Percentiles rank a stretch among this genome's conserved stretches.
Conservation (phyloP, 2,797 vertebrate genomes). For the Semaprochilodus insignis region DNA sequence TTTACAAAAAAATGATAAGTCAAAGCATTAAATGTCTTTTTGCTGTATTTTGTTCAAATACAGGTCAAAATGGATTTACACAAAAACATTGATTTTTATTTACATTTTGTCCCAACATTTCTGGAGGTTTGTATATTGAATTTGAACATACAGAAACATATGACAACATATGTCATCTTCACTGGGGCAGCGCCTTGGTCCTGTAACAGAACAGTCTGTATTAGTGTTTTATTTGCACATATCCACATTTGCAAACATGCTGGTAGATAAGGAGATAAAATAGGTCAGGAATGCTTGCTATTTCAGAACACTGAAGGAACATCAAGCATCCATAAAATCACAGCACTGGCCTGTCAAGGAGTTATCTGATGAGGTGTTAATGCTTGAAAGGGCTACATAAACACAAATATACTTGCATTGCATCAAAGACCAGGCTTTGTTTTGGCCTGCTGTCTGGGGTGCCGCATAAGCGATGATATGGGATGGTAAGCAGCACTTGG, state of each 20-base stretch:
- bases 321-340: slow-evolving; percentile 40
- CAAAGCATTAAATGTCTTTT: too few relatives aligned
- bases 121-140: too few relatives aligned
- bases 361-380: slow-evolving; percentile 36
- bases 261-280: slow-evolving; percentile 18
- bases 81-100: too few relatives aligned
- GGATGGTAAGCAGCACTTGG: slow-evolving; percentile 40
- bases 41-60: too few relatives aligned
- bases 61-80: too few relatives aligned
- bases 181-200: not conserved
- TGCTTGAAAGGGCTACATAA: slow-evolving; percentile 51
- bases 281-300: slow-evolving; percentile 29
- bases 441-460: slow-evolving; percentile 45
- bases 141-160: too few relatives aligned
- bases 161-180: not conserved
- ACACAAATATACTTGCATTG: slow-evolving; percentile 39
- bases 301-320: slow-evolving; percentile 41
- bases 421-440: slow-evolving; percentile 43
- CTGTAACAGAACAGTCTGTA: not conserved
- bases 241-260: not conserved
- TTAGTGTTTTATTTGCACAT: not conserved
- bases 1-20: too few relatives aligned
- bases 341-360: slow-evolving; percentile 23
- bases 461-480: slow-evolving; percentile 48
- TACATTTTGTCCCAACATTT: too few relatives aligned